A percentile compares a stretch with the other conserved stretches of the same genome.
These are phyloP conservation scores for Chelmon rostratus DNA, from an alignment of 2,797 vertebrate genomes.

Conservation along the genomic window DNA sequence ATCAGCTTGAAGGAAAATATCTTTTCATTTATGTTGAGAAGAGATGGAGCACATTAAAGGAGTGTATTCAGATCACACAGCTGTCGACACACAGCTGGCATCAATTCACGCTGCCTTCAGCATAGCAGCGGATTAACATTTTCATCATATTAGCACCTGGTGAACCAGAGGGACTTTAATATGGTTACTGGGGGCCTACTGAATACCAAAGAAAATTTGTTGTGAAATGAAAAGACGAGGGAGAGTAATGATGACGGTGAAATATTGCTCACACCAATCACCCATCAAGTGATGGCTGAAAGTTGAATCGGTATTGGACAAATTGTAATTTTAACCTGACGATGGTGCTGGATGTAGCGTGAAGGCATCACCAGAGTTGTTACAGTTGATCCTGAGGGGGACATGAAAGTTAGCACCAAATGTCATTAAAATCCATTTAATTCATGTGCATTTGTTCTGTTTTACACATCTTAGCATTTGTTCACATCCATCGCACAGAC, in stretches of 20 bases:
- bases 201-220: slow-evolving; percentile 25
- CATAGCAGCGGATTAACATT: slow-evolving; percentile 57
- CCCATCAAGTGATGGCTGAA: neutral
- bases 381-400: neutral
- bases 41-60: slow-evolving; percentile 38
- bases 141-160: slow-evolving; percentile 63
- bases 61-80: slow-evolving; percentile 59
- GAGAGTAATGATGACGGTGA: neutral
- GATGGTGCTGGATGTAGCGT: neutral
- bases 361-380: neutral
- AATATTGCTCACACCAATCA: neutral
- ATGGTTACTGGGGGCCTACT: slow-evolving; percentile 29
- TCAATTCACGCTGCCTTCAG: slow-evolving; percentile 60
- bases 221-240: neutral
- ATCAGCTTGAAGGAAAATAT: slow-evolving; percentile 64
- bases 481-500: neutral
- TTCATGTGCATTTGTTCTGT: neutral
- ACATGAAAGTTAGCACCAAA: neutral
- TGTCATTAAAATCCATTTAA: neutral
- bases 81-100: slow-evolving; percentile 67
- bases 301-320: neutral
- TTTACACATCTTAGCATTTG: neutral
- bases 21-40: slow-evolving; percentile 58
- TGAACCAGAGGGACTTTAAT: slow-evolving; percentile 44
- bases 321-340: neutral